Percentiles rank a stretch among this genome's conserved stretches.
Evolutionary conservation across 2,888 invertebrate genomes (phyloP).

Genomic region (Tiliacea citrago): DNA sequence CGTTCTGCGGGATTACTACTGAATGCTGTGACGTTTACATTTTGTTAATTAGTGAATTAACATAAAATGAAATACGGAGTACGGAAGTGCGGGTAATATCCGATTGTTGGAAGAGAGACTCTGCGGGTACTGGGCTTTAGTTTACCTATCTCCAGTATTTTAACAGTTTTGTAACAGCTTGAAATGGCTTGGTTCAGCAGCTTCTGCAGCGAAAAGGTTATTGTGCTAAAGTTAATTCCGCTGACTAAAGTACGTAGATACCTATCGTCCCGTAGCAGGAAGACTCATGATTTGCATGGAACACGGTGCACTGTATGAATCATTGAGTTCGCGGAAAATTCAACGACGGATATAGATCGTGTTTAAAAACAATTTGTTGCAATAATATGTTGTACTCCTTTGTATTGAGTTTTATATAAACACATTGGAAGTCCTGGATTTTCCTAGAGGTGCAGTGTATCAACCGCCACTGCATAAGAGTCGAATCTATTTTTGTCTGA

Average conservation of each 20-base stretch:
- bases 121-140: not conserved
- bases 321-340: constrained; percentile 49
- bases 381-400: constrained; percentile 3
- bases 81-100: constrained; percentile 24
- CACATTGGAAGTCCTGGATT: not conserved
- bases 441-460: not conserved
- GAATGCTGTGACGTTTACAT: constrained; percentile 41
- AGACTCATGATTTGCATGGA: constrained; percentile 28
- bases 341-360: constrained; percentile 30
- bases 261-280: constrained; percentile 3
- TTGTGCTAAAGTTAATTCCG: constrained; percentile 13
- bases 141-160: not conserved
- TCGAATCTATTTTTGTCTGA: not conserved
- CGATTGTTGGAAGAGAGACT: constrained; percentile 9
- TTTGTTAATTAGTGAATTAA: constrained; percentile 44
- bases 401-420: not conserved
- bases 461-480: not conserved
- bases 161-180: not conserved
- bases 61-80: no score
- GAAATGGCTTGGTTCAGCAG: not conserved
- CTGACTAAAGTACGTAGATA: constrained; percentile 2
- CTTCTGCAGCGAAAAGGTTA: not conserved
- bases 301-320: constrained; percentile 42
- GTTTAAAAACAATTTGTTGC: constrained; percentile 18
- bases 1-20: constrained; percentile 70